phyloP scores from a whole-genome alignment of 1,140 invertebrate genomes.

The Tetragnatha versicolor region DNA sequence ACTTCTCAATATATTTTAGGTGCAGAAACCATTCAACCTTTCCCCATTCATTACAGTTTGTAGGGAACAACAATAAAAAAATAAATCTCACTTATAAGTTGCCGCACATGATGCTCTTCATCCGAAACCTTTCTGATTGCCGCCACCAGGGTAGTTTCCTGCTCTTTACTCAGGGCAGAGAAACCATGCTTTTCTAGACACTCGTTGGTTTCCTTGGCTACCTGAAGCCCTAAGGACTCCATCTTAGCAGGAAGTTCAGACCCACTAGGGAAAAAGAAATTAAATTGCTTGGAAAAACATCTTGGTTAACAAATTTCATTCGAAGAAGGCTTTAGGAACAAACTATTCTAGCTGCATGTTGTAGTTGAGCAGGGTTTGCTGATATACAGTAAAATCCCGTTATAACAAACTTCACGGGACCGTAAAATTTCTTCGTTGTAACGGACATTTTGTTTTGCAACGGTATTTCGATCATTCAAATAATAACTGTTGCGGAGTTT shows the following conservation, averaged over 20 bases:
- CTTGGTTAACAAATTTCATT: neutral
- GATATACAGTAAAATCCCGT: no score
- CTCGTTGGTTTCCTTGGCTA: conserved; percentile 73
- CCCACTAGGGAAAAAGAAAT: neutral
- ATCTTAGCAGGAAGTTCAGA: conserved; percentile 60
- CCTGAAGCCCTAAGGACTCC: conserved; percentile 75
- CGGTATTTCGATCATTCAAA: no score
- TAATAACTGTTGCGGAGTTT: no score
- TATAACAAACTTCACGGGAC: no score
- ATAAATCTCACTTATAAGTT: conserved; percentile 75
- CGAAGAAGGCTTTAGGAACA: neutral
- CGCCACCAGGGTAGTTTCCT: conserved; percentile 68
- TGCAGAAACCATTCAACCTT: no score
- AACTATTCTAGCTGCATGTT: neutral
- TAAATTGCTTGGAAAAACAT: neutral
- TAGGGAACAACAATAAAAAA: neutral
- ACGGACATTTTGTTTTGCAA: no score
- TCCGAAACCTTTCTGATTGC: conserved; percentile 68
- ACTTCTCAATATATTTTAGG: no score
- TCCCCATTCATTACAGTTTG: neutral
- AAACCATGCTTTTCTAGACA: conserved; percentile 69
- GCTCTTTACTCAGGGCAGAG: conserved; percentile 59
- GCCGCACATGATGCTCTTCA: conserved; percentile 60
- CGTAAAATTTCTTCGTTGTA: no score
- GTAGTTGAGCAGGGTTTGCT: neutral